Evolutionary conservation across 2,888 invertebrate species (phyloP).

Genomic region (Drosophila stalkeri): DNA sequence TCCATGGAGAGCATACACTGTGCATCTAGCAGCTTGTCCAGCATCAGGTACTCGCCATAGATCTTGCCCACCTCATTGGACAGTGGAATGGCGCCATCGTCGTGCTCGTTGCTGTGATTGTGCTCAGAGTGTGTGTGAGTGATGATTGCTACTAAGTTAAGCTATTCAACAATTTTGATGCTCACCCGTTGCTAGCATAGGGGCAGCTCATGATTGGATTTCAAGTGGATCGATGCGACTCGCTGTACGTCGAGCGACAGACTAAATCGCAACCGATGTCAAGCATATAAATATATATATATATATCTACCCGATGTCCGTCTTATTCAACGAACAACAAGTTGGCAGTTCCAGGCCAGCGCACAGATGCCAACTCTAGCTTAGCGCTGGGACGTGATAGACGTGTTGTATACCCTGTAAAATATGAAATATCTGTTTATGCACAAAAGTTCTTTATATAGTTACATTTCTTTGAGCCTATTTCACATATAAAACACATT

Average conservation of each 20-base stretch:
- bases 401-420: constrained; percentile 13
- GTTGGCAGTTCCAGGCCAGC: constrained; percentile 37
- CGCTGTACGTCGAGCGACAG: constrained; percentile 45
- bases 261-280: constrained; percentile 33
- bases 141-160: background rate
- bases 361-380: constrained; percentile 25
- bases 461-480: background rate
- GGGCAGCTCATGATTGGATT: constrained; percentile 78
- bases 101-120: constrained; percentile 69
- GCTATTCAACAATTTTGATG: background rate
- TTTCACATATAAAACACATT: background rate
- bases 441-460: background rate
- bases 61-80: constrained; percentile 92
- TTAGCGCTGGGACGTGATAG: background rate
- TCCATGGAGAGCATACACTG: constrained; percentile 93
- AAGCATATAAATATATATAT: background rate
- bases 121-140: constrained; percentile 4
- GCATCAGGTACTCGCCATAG: constrained; percentile 95
- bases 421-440: background rate
- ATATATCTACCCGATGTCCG: constrained; percentile 3
- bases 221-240: constrained; percentile 35
- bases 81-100: constrained; percentile 85
- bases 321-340: constrained; percentile 5
- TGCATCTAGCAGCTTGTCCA: constrained; percentile 93
- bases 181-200: constrained; percentile 77